A percentile compares a stretch with the other conserved stretches of the same genome.
phyloP scores from a whole-genome alignment of 2,113 vertebrate species.

The Crotalus viridis region DNA sequence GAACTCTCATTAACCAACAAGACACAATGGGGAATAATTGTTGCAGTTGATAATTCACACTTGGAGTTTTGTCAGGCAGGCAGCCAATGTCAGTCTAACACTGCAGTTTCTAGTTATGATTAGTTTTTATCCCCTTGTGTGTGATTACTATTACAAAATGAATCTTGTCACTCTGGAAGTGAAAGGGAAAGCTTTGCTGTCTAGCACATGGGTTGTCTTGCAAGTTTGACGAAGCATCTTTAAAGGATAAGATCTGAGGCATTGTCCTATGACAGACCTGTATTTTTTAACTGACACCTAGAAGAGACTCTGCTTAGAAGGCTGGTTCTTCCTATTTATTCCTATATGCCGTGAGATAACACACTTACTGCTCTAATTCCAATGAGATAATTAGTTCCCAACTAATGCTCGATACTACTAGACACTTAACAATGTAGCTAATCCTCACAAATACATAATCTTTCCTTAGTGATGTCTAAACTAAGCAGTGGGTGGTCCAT shows the following conservation, averaged over 20 bases:
- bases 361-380: not conserved
- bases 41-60: slow-evolving; percentile 26
- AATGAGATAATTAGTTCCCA: not conserved
- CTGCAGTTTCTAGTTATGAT: slow-evolving; percentile 25
- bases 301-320: not conserved
- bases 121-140: slow-evolving; percentile 28
- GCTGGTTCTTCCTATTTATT: not conserved
- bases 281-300: not conserved
- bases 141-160: slow-evolving; percentile 13
- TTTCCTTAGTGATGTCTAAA: not conserved
- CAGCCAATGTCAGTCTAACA: slow-evolving; percentile 11
- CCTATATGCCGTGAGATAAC: not conserved
- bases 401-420: not conserved
- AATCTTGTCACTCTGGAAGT: not conserved
- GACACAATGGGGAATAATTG: slow-evolving; percentile 31
- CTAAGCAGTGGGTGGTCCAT: not conserved
- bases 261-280: not conserved
- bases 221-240: not conserved
- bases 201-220: not conserved
- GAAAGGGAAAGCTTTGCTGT: not conserved
- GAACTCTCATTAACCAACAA: slow-evolving; percentile 32
- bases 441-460: not conserved
- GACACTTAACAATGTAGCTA: not conserved
- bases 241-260: not conserved
- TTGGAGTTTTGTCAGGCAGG: slow-evolving; percentile 4